Evolutionary conservation across 2,113 vertebrate species (phyloP).

Genomic region (Lasiurus borealis): DNA sequence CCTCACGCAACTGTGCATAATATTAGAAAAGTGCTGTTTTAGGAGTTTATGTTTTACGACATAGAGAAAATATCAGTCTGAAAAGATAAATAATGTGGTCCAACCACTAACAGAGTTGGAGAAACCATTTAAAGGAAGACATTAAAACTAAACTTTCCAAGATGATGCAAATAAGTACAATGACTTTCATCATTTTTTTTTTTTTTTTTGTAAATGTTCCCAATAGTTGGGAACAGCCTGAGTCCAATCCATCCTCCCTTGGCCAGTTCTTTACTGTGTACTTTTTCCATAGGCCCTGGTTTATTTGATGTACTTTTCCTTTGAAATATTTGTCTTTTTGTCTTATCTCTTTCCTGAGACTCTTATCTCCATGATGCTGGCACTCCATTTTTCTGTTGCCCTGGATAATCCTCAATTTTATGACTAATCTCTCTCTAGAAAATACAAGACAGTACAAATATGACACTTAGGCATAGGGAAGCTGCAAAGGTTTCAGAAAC

Average conservation of each 20-base stretch:
- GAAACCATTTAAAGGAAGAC: background rate
- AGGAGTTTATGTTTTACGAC: background rate
- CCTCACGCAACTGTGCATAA: background rate
- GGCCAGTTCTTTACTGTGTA: background rate
- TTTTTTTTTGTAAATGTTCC: background rate
- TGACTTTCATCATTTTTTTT: background rate
- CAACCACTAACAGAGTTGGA: background rate
- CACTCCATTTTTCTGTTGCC: background rate
- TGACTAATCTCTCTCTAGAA: background rate
- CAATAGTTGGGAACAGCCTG: background rate
- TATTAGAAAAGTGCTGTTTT: background rate
- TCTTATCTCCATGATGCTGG: background rate
- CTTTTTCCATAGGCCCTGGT: background rate
- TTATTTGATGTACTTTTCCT: background rate
- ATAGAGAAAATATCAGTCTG: background rate
- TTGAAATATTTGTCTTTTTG: constrained; percentile 41
- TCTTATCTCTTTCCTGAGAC: background rate
- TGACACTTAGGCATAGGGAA: background rate
- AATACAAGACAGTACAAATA: background rate
- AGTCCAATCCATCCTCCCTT: background rate
- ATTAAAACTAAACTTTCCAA: background rate
- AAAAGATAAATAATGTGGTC: background rate
- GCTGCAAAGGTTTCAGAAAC: background rate
- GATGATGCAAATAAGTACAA: background rate
- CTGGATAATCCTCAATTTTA: background rate